Evolutionary conservation across 2,888 invertebrate species (phyloP), one percentile per base, ranked within the genome.

Genomic region (Sphecodes monilicornis): DNA sequence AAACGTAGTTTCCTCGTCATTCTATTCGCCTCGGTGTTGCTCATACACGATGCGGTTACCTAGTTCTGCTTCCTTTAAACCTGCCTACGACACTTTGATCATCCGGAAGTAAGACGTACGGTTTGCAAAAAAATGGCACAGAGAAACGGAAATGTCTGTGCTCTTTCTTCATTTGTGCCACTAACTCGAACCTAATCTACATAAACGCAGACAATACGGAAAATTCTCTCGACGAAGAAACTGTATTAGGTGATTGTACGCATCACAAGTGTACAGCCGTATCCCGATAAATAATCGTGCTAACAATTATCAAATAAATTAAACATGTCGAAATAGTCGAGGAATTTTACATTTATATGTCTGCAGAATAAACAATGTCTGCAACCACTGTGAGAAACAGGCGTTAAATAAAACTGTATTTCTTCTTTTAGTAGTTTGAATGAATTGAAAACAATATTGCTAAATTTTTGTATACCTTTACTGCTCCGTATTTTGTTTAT

Each of bases 11-110:
- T 41, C n/a, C 29, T 54, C 39, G 73, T 85, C 78, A 85, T 86
- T 86, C 69, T 74, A 73, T 82, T 78, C 79, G 54, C 16, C 39
- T 13, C 69, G 32, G 41, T 75, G 75, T 80, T 64, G 29, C 75
- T 71, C 60, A 73, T 75, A 73, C 79, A 64, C 72, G 77, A 81
- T 57, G 57, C 57, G 57, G 57, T 57, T 80, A 66, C 54, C 32
- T 16, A 18, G 29, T 72, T 50, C 39, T 69, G 74, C 76, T 46
- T 74, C 80, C 43, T 72, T 57, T 46, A 69, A 82, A 78, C 70
- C 74, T 71, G 85, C 75, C 83, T 83, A 88, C 87, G 80, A 83
- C 78, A 79, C 85, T 88, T 88, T 88, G 87, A 88, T 88, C 87
- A 79, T 75, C 69, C 79, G 76, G 57, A 57, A 57, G 26, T 57